Evolutionary conservation across 2,113 vertebrate species (phyloP), one percentile per base, ranked within the genome.

Genomic region (Clarias batrachus): DNA sequence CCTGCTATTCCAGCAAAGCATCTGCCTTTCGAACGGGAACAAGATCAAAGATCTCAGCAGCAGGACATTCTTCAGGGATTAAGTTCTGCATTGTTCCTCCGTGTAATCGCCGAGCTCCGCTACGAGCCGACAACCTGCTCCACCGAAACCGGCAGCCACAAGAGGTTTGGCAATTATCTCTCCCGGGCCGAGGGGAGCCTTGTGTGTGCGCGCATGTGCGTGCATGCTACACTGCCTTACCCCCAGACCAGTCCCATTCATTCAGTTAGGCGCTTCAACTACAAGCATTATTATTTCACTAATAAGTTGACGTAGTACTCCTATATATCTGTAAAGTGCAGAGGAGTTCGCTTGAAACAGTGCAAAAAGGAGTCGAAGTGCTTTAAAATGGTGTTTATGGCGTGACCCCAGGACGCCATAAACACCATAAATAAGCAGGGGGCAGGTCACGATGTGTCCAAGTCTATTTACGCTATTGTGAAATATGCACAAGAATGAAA

Each of bases 21-120:
- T 82, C 79, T 25, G 25, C 87, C 89, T 92, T 94, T 93, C 86
- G 90, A 92, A 89, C 88, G 88, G 62, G 89, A 82, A 83, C 87
- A 80, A 92, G 89, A 94, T 94, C 93, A 93, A 92, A 92, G 90
- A 94, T 93, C 93, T 92, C 92, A 95, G 89, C 85, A 90, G 88
- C 85, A 79, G 91, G 90, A 94, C 6, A 94, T 94, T 94, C 93
- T 93, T 93, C 85, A 3, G 92, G 93, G 93, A 94, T 95, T 95
- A 94, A 87, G 90, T 90, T 83, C 89, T 87, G 88, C 90, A 95
- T 94, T 94, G 93, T 95, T 94, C 92, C 77, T 81, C 63, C 33
- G 86, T 33, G 89, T 89, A 73, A 88, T 92, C 81, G 87, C 91
- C 88, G 88, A 91, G 91, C 92, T 90, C 87, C 90, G 90, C 88